Percentiles rank a stretch among this genome's conserved stretches.
These are phyloP conservation scores for Tetranychus truncatus DNA, from an alignment of 2,888 invertebrate genomes.

Conservation along the genomic window DNA sequence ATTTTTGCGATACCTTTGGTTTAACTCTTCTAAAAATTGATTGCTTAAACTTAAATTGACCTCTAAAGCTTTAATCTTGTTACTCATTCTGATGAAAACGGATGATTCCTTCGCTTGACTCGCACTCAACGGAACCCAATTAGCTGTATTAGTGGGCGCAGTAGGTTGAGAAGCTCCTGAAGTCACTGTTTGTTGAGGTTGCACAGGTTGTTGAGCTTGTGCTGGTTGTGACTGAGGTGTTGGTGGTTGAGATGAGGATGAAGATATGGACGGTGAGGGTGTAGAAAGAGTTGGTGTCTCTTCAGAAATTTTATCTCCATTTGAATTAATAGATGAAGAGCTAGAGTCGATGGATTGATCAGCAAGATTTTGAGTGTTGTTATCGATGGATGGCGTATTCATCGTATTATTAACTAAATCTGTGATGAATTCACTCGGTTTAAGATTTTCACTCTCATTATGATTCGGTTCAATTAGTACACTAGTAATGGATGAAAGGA, in stretches of 20 bases:
- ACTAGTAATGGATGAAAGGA: background rate
- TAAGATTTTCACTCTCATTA: background rate
- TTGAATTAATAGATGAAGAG: background rate
- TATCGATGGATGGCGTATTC: background rate
- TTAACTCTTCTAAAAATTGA: slow-evolving; percentile 87
- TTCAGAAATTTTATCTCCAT: background rate
- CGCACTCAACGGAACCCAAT: slow-evolving; percentile 20
- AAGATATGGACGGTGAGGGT: background rate
- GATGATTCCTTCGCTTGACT: slow-evolving; percentile 56
- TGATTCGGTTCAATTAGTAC: background rate
- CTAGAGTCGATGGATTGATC: slow-evolving; percentile 6
- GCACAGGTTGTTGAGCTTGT: background rate
- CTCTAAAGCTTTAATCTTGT: slow-evolving; percentile 86
- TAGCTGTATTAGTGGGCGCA: slow-evolving; percentile 28
- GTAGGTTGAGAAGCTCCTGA: slow-evolving; percentile 24
- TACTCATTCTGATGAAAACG: slow-evolving; percentile 83
- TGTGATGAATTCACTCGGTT: background rate
- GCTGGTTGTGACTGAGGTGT: background rate
- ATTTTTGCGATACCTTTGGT: slow-evolving; percentile 81
- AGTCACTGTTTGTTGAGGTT: background rate
- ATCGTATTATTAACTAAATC: background rate
- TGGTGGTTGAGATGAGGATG: slow-evolving; percentile 9
- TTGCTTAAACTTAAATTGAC: slow-evolving; percentile 89
- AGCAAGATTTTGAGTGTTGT: background rate
- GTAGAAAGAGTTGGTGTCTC: background rate